phyloP scores from a whole-genome alignment of 2,797 vertebrate species.

The Brachymystax lenok region DNA sequence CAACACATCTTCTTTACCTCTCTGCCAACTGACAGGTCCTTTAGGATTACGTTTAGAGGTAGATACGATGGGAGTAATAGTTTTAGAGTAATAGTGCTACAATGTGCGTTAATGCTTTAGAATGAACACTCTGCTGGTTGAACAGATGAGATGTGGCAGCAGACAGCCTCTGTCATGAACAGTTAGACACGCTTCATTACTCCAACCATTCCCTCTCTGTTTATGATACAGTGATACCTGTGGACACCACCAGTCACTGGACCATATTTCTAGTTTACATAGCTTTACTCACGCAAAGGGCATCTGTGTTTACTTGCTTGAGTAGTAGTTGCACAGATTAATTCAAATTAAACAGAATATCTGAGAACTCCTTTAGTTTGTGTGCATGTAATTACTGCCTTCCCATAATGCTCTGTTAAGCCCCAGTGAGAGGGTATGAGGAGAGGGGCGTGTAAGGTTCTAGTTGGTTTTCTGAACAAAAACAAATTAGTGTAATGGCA shows the following conservation, averaged over 20 bases:
- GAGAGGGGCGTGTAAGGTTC: constrained; percentile 35
- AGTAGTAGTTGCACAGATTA: constrained; percentile 43
- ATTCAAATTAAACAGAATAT: constrained; percentile 59
- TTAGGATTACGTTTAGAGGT: neutral
- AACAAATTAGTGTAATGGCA: constrained; percentile 63
- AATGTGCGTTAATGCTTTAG: constrained; percentile 32
- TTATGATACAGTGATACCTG: constrained; percentile 51
- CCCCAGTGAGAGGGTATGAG: constrained; percentile 43
- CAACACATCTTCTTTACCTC: neutral
- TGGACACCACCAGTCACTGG: constrained; percentile 60
- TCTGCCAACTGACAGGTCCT: neutral
- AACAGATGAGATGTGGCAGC: constrained; percentile 62
- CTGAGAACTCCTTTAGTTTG: constrained; percentile 59
- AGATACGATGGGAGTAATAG: neutral
- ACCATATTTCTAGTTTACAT: constrained; percentile 6
- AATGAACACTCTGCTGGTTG: constrained; percentile 49
- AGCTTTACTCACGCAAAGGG: constrained; percentile 4
- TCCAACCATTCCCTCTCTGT: constrained; percentile 46
- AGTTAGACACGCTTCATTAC: constrained; percentile 67
- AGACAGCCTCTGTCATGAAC: constrained; percentile 66
- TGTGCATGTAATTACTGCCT: constrained; percentile 64
- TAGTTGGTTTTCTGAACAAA: constrained; percentile 50
- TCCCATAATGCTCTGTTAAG: constrained; percentile 53
- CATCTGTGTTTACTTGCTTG: constrained; percentile 7
- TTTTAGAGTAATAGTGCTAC: neutral